Evolutionary conservation across 2,888 invertebrate genomes (phyloP), one percentile per base, ranked within the genome.

Genomic region (Tuta absoluta): DNA sequence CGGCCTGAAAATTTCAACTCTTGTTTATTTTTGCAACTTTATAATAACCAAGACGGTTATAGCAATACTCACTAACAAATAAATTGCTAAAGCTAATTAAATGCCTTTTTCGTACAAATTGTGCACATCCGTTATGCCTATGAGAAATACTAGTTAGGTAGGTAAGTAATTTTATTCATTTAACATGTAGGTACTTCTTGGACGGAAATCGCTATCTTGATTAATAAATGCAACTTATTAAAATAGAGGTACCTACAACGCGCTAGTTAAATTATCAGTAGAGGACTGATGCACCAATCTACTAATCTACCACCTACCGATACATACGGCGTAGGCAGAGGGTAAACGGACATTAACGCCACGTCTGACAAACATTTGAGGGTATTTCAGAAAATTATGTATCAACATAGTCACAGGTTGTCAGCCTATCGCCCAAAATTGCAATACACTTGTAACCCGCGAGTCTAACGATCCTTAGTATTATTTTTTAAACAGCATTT

Each of bases 71-170:
- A 19, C 23, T 23, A 21, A 51, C 51, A 51, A 23, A 51, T 21
- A 45, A 23, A 53, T 24, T 53, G 53, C 53, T 57, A 28, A 56
- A 57, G 2, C 57, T 33, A 57, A 57, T 37, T 57, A 57, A 53
- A 53, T 24, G 21, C 7, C 57, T 28, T 57, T 57, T 57, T 57
- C 57, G 11, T 37, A 37, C 37, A 57, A 57, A 57, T 37, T 57
- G 37, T 56, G 19, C 2, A 37, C 57, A 57, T 57, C 57, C 57
- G 57, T 33, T 57, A 19, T 33, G 60, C 19, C 41, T 19, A 23
- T 60, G 45, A 41, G 41, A 14, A 23, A 41, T 33, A 21, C 19
- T 28, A 49, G 4, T 11, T 51, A 51, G 12, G 4, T 51, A 49
- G 4, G 21, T 51, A 51, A 23, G 4, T 51, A 11, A 11, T 11